A percentile compares a stretch with the other conserved stretches of the same genome.
Evolutionary conservation across 2,888 invertebrate genomes (phyloP).

Genomic region (Hirtodrosophila histrioides): DNA sequence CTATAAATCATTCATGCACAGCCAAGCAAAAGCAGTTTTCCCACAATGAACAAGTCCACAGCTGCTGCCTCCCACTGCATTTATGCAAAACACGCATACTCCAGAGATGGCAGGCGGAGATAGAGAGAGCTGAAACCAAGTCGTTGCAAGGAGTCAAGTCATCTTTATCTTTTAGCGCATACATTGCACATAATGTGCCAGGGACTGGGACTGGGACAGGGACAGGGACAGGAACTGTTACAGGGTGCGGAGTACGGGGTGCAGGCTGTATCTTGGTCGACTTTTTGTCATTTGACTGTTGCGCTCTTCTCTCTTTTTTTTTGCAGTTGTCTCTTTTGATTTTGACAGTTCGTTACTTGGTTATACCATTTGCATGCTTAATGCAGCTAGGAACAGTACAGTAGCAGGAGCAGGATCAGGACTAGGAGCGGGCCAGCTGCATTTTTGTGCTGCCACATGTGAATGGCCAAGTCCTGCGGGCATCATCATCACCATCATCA

Average conservation of each 20-base stretch:
- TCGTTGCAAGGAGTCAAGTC: slow-evolving; percentile 44
- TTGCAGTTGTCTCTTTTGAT: slow-evolving; percentile 63
- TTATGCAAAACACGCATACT: slow-evolving; percentile 61
- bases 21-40: slow-evolving; percentile 61
- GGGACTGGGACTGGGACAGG: slow-evolving; percentile 6
- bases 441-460: slow-evolving; percentile 32
- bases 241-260: background rate
- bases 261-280: slow-evolving; percentile 28
- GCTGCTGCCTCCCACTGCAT: slow-evolving; percentile 40
- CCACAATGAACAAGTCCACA: slow-evolving; percentile 52
- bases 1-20: slow-evolving; percentile 77
- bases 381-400: slow-evolving; percentile 40
- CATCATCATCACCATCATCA: slow-evolving; percentile 34
- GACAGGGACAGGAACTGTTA: background rate
- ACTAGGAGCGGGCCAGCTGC: slow-evolving; percentile 17
- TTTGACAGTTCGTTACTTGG: slow-evolving; percentile 80
- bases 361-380: slow-evolving; percentile 79
- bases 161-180: slow-evolving; percentile 61
- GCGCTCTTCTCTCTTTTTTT: slow-evolving; percentile 6
- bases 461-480: slow-evolving; percentile 12
- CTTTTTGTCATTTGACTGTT: slow-evolving; percentile 46
- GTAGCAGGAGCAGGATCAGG: background rate
- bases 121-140: slow-evolving; percentile 33
- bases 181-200: slow-evolving; percentile 64
- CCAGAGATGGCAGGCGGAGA: slow-evolving; percentile 3